Conservation (phyloP, 92 coral and sea anemone species). For the Pocillopora meandrina region DNA sequence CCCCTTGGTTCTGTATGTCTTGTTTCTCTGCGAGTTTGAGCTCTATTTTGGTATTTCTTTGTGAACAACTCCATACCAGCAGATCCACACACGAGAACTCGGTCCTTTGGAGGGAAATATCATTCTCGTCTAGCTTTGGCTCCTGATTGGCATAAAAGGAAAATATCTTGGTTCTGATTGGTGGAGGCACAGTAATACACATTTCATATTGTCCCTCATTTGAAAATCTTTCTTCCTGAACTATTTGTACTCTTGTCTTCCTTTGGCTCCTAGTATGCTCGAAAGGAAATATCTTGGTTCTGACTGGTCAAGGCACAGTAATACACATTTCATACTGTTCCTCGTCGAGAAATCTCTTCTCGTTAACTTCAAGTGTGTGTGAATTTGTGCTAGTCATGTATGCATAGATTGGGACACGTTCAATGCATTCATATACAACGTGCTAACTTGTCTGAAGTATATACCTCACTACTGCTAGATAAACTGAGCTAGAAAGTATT, state of each 20-base stretch:
- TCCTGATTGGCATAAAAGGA: too few relatives aligned
- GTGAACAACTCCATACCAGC: too few relatives aligned
- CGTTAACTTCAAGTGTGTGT: background rate
- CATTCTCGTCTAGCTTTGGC: too few relatives aligned
- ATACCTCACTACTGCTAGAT: too few relatives aligned
- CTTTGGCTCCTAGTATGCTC: background rate
- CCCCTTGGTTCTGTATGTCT: too few relatives aligned
- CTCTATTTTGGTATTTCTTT: too few relatives aligned
- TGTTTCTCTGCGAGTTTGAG: too few relatives aligned
- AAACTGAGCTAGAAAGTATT: slow-evolving; percentile 2
- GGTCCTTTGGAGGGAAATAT: too few relatives aligned
- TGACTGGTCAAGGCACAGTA: background rate
- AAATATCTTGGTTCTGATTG: background rate
- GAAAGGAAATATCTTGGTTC: background rate
- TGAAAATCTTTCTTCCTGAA: background rate
- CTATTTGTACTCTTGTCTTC: too few relatives aligned
- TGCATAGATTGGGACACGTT: background rate
- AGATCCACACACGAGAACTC: too few relatives aligned
- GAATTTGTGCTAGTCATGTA: background rate
- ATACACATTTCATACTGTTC: background rate
- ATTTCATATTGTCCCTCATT: background rate
- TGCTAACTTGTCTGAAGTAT: background rate
- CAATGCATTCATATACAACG: slow-evolving; percentile 1
- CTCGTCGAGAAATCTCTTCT: background rate
- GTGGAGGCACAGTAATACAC: background rate